phyloP scores from a whole-genome alignment of 2,113 vertebrate genomes.

The Brienomyrus longianalis region DNA sequence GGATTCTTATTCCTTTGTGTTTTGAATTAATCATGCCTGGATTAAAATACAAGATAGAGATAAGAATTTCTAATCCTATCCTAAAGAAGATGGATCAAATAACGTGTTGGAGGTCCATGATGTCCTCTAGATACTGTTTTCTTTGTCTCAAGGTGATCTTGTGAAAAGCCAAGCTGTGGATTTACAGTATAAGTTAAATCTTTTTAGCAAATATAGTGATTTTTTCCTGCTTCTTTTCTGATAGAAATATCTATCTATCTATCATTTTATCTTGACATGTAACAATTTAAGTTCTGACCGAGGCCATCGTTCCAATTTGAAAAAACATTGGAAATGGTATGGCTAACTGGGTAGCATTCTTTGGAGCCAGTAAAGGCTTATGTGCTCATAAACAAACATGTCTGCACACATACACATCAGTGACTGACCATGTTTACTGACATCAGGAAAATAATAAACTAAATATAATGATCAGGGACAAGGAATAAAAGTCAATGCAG shows the following conservation, averaged over 20 bases:
- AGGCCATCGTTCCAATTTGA: background rate
- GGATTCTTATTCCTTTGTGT: background rate
- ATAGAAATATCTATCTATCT: background rate
- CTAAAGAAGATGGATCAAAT: constrained; percentile 9
- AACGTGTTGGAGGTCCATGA: constrained; percentile 9
- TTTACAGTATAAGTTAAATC: background rate
- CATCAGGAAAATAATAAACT: background rate
- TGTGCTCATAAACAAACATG: background rate
- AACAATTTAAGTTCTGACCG: background rate
- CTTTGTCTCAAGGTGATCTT: constrained; percentile 18
- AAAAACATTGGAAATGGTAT: background rate
- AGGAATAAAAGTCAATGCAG: background rate
- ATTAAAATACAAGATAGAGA: constrained; percentile 10
- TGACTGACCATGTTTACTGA: background rate
- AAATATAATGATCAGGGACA: background rate
- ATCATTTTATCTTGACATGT: background rate
- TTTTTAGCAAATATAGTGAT: background rate
- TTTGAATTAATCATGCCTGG: constrained; percentile 12
- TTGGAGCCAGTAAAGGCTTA: background rate
- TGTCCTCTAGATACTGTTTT: constrained; percentile 19
- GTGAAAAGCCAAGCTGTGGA: background rate
- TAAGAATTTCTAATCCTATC: constrained; percentile 24
- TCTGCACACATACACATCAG: background rate
- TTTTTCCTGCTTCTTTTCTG: background rate
- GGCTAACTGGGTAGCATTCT: background rate